phyloP scores from a whole-genome alignment of 2,888 invertebrate species.

The Papilio demoleus region DNA sequence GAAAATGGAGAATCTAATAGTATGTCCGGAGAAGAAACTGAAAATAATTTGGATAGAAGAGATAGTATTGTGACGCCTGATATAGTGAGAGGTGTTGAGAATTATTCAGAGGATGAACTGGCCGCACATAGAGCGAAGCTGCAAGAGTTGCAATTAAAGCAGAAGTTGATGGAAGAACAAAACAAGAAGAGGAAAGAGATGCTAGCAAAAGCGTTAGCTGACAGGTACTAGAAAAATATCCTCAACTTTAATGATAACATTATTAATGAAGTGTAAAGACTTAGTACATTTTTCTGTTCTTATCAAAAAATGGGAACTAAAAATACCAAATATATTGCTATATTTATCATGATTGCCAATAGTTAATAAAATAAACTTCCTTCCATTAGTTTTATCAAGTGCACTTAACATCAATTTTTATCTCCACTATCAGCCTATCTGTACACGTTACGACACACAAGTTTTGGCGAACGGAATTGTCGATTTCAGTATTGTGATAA shows the following conservation, averaged over 20 bases:
- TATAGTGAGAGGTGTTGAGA: constrained; percentile 64
- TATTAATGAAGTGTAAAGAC: too few species aligned
- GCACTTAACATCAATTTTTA: constrained; percentile 46
- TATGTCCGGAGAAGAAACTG: constrained; percentile 35
- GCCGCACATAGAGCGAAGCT: constrained; percentile 80
- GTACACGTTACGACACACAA: constrained; percentile 22
- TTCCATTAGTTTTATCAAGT: constrained; percentile 21
- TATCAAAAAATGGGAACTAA: background rate
- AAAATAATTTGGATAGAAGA: constrained; percentile 48
- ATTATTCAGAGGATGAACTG: constrained; percentile 69
- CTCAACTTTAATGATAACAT: constrained; percentile 15
- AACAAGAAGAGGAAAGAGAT: constrained; percentile 90
- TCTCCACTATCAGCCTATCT: constrained; percentile 43
- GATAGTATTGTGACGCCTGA: constrained; percentile 59
- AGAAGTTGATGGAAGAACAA: constrained; percentile 90
- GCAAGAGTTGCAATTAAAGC: constrained; percentile 87
- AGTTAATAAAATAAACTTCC: background rate
- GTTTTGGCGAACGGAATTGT: constrained; percentile 3
- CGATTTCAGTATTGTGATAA: constrained; percentile 27
- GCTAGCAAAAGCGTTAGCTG: constrained; percentile 88
- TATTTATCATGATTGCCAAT: background rate
- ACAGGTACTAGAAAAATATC: constrained; percentile 79
- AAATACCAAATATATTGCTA: background rate
- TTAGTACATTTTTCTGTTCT: background rate
- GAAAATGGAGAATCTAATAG: constrained; percentile 45